These are phyloP conservation scores for Pyxicephalus adspersus DNA, from an alignment of 2,113 vertebrate species.

Conservation along the genomic window DNA sequence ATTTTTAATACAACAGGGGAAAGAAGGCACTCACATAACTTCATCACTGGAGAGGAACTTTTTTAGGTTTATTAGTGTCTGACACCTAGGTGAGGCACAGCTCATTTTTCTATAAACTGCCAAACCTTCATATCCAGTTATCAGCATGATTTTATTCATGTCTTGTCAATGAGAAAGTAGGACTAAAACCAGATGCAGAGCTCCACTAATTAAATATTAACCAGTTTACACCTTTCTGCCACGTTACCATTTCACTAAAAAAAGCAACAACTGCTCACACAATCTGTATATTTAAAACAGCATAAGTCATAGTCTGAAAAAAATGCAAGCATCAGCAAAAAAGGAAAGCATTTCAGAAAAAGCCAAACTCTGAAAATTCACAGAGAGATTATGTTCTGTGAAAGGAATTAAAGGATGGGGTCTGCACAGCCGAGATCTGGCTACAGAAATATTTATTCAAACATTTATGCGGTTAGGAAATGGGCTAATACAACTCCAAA, in stretches of 20 bases:
- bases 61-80: no score
- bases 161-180: no score
- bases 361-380: slow-evolving; percentile 36
- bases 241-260: neutral
- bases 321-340: slow-evolving; percentile 18
- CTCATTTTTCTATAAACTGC: no score
- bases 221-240: no score
- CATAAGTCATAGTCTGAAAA: neutral
- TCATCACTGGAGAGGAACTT: no score
- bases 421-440: slow-evolving; percentile 10
- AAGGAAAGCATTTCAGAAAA: neutral
- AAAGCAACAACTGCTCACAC: neutral
- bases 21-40: no score
- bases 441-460: slow-evolving; percentile 31
- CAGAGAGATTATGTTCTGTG: slow-evolving; percentile 19
- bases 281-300: neutral
- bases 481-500: slow-evolving; percentile 22
- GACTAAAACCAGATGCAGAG: no score
- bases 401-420: slow-evolving; percentile 31
- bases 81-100: no score
- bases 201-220: no score
- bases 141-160: no score
- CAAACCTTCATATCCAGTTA: no score
- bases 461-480: slow-evolving; percentile 24
- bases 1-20: no score